Percentiles rank a stretch among this genome's conserved stretches.
Conservation (phyloP, 2,113 vertebrate species). For the Grantiella picta region DNA sequence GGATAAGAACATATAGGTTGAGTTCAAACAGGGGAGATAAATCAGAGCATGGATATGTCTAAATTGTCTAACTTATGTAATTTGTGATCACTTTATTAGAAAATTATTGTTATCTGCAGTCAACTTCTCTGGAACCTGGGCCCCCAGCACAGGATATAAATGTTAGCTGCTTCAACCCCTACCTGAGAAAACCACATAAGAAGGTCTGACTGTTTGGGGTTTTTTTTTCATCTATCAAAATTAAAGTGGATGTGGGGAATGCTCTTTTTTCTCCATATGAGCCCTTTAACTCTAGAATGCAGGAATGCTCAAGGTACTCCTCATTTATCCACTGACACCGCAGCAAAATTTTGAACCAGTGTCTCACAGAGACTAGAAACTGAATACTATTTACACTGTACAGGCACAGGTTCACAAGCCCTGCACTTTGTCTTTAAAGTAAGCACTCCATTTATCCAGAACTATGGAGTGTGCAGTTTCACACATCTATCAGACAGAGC, state of each 20-base stretch:
- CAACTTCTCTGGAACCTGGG: rapidly evolving
- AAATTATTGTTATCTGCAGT: not conserved
- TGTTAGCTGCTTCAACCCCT: not conserved
- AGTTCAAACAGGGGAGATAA: not conserved
- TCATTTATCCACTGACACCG: not conserved
- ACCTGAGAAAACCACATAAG: not conserved
- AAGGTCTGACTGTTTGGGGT: not conserved
- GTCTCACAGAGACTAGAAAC: not conserved
- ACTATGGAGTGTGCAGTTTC: not conserved
- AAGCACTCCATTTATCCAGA: not conserved
- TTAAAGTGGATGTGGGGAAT: not conserved
- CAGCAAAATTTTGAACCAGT: not conserved
- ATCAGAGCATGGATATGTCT: not conserved
- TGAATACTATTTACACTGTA: not conserved
- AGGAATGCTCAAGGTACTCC: not conserved
- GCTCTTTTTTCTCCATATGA: not conserved
- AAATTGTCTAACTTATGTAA: not conserved
- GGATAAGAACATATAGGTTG: not conserved
- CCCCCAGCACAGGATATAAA: not conserved
- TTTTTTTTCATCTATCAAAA: not conserved
- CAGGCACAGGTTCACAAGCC: not conserved
- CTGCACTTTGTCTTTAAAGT: not conserved
- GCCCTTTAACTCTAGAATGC: not conserved
- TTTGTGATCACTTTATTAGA: not conserved
- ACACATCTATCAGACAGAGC: not conserved